Base-by-base conservation (phyloP, 2,797 vertebrate genomes). In the Champsocephalus esox region DNA sequence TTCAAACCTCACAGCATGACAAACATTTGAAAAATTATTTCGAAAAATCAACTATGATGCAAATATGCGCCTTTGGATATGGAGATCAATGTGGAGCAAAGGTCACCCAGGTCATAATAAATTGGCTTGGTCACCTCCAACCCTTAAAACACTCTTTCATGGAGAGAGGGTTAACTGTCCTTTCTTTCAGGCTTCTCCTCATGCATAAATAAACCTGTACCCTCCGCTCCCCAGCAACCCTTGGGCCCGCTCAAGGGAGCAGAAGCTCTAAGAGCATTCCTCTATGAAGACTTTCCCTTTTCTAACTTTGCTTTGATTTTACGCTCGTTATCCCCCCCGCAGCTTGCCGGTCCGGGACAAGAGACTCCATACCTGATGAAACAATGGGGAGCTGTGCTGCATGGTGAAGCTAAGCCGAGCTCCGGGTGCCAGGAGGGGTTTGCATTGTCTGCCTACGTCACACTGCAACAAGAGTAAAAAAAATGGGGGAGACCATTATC, bases 271-370 rank as follows among this genome's bases (percentile, higher is more conserved):
- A 73, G 81, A 89, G 86, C 82, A 74, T 87, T 89, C 81, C 88
- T 90, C 83, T 85, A 79, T 87, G 87, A 92, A 90, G 85, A 87
- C 89, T 92, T 91, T 93, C 82, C 66, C 82, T 88, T 94, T 91
- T 92, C 81, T 74, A 73, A 92, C 84, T 92, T 89, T 80, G 79
- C 92, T 92, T 91, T 90, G 86, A 94, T 94, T 94, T 93, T 86
- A 88, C 79, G 86, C 93, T 91, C 62, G 48, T 94, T 91, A 93
- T 85, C 73, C 85, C 82, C 70, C 87, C 84, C 50, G 60, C 61
- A 70, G 87, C 83, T 83, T 21, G 64, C 70, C 59, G 68, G 76
- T 82, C 72, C 81, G 43, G 56, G 71, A 89, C 86, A 83, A 92
- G 85, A 85, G 86, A 62, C 82, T 64, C 65, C 68, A 19, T 93